Percentiles rank a stretch among this genome's conserved stretches.
These are phyloP conservation scores for Telmatherina bonti DNA, from an alignment of 2,797 vertebrate species.

Conservation along the genomic window DNA sequence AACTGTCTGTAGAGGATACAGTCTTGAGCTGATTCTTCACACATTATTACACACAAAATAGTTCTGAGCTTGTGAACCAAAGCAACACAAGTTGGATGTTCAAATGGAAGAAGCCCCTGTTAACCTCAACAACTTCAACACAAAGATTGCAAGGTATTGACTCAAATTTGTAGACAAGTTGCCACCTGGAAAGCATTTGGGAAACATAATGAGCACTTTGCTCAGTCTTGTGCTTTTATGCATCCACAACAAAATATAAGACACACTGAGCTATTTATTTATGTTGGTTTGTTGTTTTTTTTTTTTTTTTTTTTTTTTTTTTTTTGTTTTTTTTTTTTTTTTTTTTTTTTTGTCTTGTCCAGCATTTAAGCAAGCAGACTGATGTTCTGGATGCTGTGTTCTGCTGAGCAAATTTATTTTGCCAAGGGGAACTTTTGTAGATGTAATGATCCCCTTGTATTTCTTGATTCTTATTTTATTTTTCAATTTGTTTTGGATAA, in stretches of 20 bases:
- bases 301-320: too few relatives aligned
- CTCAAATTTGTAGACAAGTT: background rate
- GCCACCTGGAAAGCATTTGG: background rate
- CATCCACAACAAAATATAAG: slow-evolving; percentile 8
- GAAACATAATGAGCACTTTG: background rate
- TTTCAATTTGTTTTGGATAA: too few relatives aligned
- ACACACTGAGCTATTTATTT: slow-evolving; percentile 33
- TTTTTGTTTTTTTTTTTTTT: too few relatives aligned
- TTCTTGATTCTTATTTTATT: too few relatives aligned
- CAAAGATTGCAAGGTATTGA: background rate
- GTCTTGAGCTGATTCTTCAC: background rate
- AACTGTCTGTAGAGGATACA: slow-evolving; percentile 5
- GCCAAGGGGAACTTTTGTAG: too few relatives aligned
- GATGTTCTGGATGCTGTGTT: too few relatives aligned
- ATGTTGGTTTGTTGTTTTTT: slow-evolving; percentile 52
- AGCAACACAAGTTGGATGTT: background rate
- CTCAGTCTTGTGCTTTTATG: slow-evolving; percentile 6
- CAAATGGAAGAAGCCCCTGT: background rate
- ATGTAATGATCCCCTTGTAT: too few relatives aligned
- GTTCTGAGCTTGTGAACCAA: background rate
- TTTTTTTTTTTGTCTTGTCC: too few relatives aligned
- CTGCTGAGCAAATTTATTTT: too few relatives aligned
- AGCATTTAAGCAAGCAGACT: too few relatives aligned
- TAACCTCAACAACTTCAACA: background rate
- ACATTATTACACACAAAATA: background rate